Base-by-base conservation (phyloP, 1,140 invertebrate genomes). In the Bombus consobrinus region DNA sequence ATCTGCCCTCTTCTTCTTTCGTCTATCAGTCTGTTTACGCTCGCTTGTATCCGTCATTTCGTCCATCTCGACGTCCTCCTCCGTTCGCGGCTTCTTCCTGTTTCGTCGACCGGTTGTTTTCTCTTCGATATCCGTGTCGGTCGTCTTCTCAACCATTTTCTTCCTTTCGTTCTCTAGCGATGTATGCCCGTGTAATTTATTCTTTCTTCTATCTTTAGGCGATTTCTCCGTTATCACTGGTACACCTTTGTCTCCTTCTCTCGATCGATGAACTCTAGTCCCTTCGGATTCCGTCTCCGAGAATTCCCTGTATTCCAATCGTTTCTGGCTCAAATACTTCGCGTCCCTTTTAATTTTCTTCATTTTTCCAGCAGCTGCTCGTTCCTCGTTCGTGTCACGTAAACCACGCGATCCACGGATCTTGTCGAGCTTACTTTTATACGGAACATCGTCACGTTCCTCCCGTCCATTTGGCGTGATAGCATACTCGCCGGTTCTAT, bases 391-490 rank as follows among this genome's bases (percentile, higher is more conserved):
- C 77, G 74, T 32, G 83, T 88, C 88, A 72, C 66, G 83, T 80
- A 81, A 87, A 75, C 74, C 74, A 62, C 47, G 37, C 76, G 71
- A 43, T 73, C 75, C 84, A 74, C 39, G 72, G 73, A 68, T 57
- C 69, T 72, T 53, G 34, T 41, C 86, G 64, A 18, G 73, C 71
- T 69, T 34, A 39, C 28, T 62, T 72, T 53, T 83, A 73, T 47
- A 68, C 15, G 74, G 83, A 69, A 34, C 85, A 82, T 86, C 81
- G 83, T 88, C 87, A 88, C 88, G 88, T 88, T 57, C 12, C 62
- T 43, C 74, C 41, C 78, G 88, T 88, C 84, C 81, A 69, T 77
- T 77, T 64, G 39, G 43, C 69, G 57, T 25, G 41, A 82, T 53
- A 25, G 82, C 74, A 77, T 57, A 57, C 62, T 28, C 71, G 66